phyloP scores from a whole-genome alignment of 92 coral and sea anemone genomes.

The Bergia sp. region DNA sequence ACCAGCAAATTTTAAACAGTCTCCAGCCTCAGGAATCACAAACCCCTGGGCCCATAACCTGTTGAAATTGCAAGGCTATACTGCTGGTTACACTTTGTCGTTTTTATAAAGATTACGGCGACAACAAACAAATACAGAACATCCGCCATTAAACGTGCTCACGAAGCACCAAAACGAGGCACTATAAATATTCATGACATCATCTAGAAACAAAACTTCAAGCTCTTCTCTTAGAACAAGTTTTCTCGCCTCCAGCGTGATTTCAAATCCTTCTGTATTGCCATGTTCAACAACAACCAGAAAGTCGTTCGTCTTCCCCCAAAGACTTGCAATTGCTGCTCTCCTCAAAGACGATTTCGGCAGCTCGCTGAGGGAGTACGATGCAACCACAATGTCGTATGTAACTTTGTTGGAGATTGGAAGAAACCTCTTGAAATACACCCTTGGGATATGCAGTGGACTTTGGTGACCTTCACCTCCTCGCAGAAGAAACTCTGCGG shows the following conservation, averaged over 20 bases:
- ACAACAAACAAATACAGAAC: no score
- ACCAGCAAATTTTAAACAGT: no score
- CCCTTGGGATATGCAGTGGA: slow-evolving; percentile 83
- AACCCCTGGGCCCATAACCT: no score
- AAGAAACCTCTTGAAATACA: slow-evolving; percentile 90
- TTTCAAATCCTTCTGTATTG: slow-evolving; percentile 96
- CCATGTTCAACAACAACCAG: slow-evolving; percentile 93
- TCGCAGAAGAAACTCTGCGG: slow-evolving; percentile 85
- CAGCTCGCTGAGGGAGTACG: slow-evolving; percentile 84
- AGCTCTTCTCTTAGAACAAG: slow-evolving; percentile 75
- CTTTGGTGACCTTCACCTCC: slow-evolving; percentile 76
- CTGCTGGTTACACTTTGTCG: no score
- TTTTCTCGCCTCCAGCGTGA: slow-evolving; percentile 85
- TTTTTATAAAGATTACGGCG: no score
- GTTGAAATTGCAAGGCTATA: no score
- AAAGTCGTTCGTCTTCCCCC: slow-evolving; percentile 96
- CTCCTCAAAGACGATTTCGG: slow-evolving; percentile 75
- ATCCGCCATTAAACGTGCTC: no score
- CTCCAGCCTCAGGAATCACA: no score
- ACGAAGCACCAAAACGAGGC: no score
- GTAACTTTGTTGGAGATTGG: slow-evolving; percentile 97
- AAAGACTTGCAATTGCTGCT: slow-evolving; percentile 80
- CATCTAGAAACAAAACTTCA: background rate
- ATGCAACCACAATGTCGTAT: slow-evolving; percentile 84
- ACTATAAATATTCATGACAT: no score